A percentile compares a stretch with the other conserved stretches of the same genome.
These are phyloP conservation scores for Cybosia mesomella DNA, from an alignment of 2,888 invertebrate species.

Conservation along the genomic window DNA sequence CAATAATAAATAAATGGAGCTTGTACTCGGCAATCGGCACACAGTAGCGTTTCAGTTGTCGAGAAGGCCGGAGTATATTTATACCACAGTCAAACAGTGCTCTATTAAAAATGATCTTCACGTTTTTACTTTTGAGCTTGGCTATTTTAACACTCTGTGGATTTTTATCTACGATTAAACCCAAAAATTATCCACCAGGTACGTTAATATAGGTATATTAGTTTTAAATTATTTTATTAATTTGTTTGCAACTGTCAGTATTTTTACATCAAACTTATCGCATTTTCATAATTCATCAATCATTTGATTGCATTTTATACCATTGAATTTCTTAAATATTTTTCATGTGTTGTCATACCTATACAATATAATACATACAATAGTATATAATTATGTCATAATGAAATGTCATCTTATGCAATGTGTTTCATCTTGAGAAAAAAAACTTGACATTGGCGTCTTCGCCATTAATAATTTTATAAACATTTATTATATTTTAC, in stretches of 20 bases:
- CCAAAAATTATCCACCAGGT: conserved; percentile 85
- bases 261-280: not conserved
- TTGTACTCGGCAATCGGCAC: conserved; percentile 25
- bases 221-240: not conserved
- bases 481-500: too few relatives aligned
- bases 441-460: too few relatives aligned
- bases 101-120: conserved; percentile 47
- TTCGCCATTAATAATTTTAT: too few relatives aligned
- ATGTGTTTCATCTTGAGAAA: not conserved
- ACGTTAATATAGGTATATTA: conserved; percentile 43
- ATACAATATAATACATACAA: not conserved
- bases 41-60: conserved; percentile 54
- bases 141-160: conserved; percentile 44
- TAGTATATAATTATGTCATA: not conserved
- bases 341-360: not conserved
- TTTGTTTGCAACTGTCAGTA: not conserved
- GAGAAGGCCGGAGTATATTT: conserved; percentile 52
- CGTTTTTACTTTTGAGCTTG: conserved; percentile 40
- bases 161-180: conserved; percentile 64
- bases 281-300: not conserved
- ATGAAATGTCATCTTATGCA: not conserved
- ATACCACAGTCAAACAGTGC: conserved; percentile 39
- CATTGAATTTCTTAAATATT: not conserved
- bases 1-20: conserved; percentile 38
- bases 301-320: not conserved